Conservation (phyloP, 2,888 invertebrate species). For the Hipparchia sbordonii region DNA sequence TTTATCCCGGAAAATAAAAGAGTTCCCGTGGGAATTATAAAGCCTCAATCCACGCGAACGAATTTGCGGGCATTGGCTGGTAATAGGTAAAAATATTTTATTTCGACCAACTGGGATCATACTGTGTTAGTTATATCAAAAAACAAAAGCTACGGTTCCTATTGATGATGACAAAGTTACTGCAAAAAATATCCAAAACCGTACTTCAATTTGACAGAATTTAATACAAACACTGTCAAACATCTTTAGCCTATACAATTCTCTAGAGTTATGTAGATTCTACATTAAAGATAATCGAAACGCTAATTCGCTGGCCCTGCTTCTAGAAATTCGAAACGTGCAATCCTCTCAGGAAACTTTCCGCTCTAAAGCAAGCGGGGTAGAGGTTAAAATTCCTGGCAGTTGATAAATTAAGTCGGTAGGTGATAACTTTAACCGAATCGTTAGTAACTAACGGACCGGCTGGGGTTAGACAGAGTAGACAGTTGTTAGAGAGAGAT, state of each 20-base stretch:
- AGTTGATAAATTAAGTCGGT: slow-evolving; percentile 37
- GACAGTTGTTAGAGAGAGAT: slow-evolving; percentile 16
- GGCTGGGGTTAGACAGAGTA: slow-evolving; percentile 23
- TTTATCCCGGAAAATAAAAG: too few species aligned
- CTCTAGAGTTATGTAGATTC: too few species aligned
- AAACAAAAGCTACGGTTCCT: too few species aligned
- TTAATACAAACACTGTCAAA: neutral
- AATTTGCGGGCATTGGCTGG: too few species aligned
- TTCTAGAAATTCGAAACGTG: slow-evolving; percentile 28
- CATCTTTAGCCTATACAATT: too few species aligned
- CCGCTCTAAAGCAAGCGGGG: slow-evolving; percentile 36
- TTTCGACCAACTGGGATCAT: too few species aligned
- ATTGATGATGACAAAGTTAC: too few species aligned
- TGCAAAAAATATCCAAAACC: neutral
- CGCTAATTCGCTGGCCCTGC: slow-evolving; percentile 28
- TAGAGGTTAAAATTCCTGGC: slow-evolving; percentile 37
- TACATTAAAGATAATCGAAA: neutral
- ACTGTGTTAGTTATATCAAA: too few species aligned
- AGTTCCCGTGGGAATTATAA: too few species aligned
- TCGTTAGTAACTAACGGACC: slow-evolving; percentile 39
- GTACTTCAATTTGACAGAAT: neutral
- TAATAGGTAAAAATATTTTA: too few species aligned
- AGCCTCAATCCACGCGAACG: too few species aligned
- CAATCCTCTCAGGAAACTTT: slow-evolving; percentile 33
- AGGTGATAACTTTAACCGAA: slow-evolving; percentile 42